Evolutionary conservation across 2,113 vertebrate genomes (phyloP).

Genomic region (Psittacula cyanocephala): DNA sequence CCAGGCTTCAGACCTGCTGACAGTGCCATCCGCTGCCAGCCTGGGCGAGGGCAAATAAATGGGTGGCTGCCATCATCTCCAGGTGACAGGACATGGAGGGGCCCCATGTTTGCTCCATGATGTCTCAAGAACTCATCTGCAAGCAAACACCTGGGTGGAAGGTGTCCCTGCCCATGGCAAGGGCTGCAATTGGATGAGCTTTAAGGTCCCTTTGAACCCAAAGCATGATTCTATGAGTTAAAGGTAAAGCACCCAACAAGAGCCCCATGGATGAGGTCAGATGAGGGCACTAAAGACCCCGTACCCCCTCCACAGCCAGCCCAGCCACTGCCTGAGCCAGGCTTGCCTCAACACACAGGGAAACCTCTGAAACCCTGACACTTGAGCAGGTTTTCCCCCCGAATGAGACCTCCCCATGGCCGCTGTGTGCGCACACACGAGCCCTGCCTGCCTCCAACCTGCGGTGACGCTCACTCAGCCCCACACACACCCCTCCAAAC

Average conservation of each 20-base stretch:
- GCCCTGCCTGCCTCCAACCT: background rate
- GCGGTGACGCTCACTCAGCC: background rate
- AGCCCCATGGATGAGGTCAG: background rate
- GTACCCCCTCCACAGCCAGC: background rate
- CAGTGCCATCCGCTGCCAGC: background rate
- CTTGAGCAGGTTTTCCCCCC: background rate
- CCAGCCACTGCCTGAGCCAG: background rate
- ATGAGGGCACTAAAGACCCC: background rate
- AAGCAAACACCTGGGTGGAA: background rate
- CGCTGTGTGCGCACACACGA: accelerated
- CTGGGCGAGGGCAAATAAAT: accelerated
- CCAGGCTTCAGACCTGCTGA: background rate
- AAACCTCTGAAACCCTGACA: background rate
- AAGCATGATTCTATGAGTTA: background rate
- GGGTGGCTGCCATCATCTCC: too few relatives aligned
- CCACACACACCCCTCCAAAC: background rate
- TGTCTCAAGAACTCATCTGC: background rate
- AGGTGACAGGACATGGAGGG: background rate
- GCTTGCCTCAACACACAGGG: background rate
- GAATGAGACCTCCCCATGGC: background rate
- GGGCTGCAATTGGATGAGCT: too few relatives aligned
- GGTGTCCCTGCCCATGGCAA: too few relatives aligned
- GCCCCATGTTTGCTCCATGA: background rate
- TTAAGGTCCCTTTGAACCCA: too few relatives aligned
- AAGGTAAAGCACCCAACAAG: background rate